Conservation (phyloP, 92 coral and sea anemone genomes). For the Porites evermanni region DNA sequence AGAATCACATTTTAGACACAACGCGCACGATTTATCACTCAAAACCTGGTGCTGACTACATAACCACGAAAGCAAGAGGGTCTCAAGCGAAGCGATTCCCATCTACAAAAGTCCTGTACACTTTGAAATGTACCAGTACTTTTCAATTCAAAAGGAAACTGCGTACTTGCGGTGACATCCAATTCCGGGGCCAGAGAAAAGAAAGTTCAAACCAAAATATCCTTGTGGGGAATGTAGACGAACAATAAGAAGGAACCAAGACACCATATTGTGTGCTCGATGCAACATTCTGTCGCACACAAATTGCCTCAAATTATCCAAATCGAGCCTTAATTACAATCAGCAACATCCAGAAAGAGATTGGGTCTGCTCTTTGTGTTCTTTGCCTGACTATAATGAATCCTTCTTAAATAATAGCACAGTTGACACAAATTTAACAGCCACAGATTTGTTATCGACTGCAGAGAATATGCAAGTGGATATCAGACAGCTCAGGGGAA, state of each 20-base stretch:
- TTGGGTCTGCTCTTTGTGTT: neutral
- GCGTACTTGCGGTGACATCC: slow-evolving; percentile 5
- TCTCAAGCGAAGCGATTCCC: slow-evolving; percentile 6
- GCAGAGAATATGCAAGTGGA: slow-evolving; percentile 1
- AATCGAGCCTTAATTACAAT: no score
- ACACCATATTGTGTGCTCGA: slow-evolving; percentile 18
- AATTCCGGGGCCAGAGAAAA: slow-evolving; percentile 8
- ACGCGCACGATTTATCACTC: neutral
- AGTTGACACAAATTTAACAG: neutral
- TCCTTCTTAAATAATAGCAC: neutral
- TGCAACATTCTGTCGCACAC: neutral
- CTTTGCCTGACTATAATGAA: neutral
- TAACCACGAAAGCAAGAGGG: neutral
- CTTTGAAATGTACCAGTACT: no score
- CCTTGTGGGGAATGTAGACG: slow-evolving; percentile 5
- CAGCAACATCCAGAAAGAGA: neutral
- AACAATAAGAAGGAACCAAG: slow-evolving; percentile 2
- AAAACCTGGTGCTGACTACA: neutral
- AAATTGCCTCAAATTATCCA: no score
- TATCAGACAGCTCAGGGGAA: slow-evolving; percentile 31
- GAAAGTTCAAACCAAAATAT: neutral
- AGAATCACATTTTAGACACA: neutral
- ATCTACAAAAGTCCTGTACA: no score
- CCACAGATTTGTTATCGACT: neutral
- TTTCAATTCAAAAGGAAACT: neutral